Conservation (phyloP, 2,888 invertebrate species). For the Scrobipalpa atriplicella region DNA sequence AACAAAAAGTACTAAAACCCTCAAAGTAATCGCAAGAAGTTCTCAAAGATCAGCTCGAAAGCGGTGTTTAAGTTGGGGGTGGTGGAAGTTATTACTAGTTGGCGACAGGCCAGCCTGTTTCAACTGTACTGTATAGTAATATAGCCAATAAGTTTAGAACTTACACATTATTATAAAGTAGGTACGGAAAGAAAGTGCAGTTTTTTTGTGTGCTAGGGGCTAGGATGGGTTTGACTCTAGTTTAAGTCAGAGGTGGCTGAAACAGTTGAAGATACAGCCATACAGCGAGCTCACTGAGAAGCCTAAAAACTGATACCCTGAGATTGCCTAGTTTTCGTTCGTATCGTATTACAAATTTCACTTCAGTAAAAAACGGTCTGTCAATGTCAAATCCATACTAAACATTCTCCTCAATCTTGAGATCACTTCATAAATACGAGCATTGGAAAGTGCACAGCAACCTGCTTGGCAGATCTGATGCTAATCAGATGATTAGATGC, state of each 20-base stretch:
- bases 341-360: too few relatives aligned
- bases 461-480: too few relatives aligned
- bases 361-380: too few relatives aligned
- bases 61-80: conserved; percentile 13
- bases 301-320: too few relatives aligned
- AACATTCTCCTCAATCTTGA: too few relatives aligned
- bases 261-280: too few relatives aligned
- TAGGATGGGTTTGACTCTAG: neutral
- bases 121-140: conserved; percentile 6
- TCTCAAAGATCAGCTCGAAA: conserved; percentile 1
- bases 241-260: neutral
- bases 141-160: conserved; percentile 1
- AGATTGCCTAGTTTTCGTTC: too few relatives aligned
- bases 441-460: too few relatives aligned
- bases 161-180: conserved; percentile 4
- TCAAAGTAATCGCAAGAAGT: conserved; percentile 6
- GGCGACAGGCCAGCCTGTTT: conserved; percentile 5
- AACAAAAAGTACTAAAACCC: conserved; percentile 10
- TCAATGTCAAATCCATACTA: too few relatives aligned
- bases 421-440: too few relatives aligned
- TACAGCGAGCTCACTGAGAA: too few relatives aligned
- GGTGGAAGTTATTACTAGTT: conserved; percentile 13
- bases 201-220: neutral
- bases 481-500: too few relatives aligned
- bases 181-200: neutral